Conservation (phyloP, 2,888 invertebrate species). For the Tiliacea aurago region DNA sequence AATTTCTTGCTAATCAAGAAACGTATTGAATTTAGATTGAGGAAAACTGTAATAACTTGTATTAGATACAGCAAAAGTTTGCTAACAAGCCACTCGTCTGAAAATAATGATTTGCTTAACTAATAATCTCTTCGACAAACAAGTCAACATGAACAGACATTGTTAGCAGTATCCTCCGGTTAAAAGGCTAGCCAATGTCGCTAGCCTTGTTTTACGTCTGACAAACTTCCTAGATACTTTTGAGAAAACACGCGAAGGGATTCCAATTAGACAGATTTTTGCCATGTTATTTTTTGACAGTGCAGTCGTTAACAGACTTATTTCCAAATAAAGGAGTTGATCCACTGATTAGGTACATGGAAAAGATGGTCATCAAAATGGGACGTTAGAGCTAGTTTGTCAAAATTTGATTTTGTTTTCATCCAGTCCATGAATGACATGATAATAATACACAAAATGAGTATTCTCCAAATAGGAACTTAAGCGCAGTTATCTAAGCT, state of each 20-base stretch:
- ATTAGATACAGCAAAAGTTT: conserved; percentile 46
- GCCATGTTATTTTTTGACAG: conserved; percentile 12
- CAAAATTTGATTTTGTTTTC: not conserved
- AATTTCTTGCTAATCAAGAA: conserved; percentile 34
- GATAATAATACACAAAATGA: not conserved
- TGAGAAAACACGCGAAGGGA: conserved; percentile 3
- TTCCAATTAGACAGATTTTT: conserved; percentile 10
- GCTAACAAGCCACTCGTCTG: conserved; percentile 28
- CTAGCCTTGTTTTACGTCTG: conserved; percentile 14
- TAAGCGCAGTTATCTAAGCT: not conserved
- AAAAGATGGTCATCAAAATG: not conserved
- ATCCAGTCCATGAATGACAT: too few relatives aligned
- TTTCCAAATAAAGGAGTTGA: not conserved
- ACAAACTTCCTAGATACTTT: conserved; percentile 32
- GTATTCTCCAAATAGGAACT: not conserved
- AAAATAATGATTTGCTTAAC: conserved; percentile 51
- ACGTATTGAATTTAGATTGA: conserved; percentile 38
- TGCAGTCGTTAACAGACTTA: not conserved
- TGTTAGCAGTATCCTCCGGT: conserved; percentile 33
- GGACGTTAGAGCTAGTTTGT: not conserved
- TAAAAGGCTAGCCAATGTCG: conserved; percentile 28
- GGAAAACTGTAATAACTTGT: conserved; percentile 28
- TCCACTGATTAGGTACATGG: not conserved
- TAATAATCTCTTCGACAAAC: conserved; percentile 43
- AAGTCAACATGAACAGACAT: conserved; percentile 41